Evolutionary conservation across 2,113 vertebrate species (phyloP), one percentile per base, ranked within the genome.

Genomic region (Solea senegalensis): DNA sequence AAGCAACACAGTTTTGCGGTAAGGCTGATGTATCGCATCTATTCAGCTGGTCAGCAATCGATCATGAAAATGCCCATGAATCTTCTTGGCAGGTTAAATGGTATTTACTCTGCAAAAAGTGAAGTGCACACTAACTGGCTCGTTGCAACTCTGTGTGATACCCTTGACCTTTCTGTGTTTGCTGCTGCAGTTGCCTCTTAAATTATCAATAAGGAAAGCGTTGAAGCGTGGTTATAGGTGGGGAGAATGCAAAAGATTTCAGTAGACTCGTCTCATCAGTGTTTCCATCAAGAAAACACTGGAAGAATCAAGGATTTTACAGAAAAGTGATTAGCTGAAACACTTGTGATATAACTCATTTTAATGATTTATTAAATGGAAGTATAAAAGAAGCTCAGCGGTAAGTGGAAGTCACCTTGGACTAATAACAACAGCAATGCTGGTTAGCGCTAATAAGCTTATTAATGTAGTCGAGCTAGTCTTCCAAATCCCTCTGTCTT

Each of bases 71-170:
- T 65, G 81, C 74, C 76, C 88, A 90, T 91, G 90, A 84, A 90
- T 92, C 91, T 92, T 92, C 91, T 74, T 86, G 91, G 84, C 90
- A 85, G 87, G 84, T 83, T 88, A 90, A 92, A 93, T 86, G 90
- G 88, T 91, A 90, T 92, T 93, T 91, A 87, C 88, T 89, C 84
- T 74, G 82, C 81, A 81, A 87, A 89, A 88, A 88, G 82, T 84
- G 78, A 86, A 88, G 87, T 78, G 82, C 74, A 28, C 66, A 73
- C 85, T 89, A 92, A 89, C 90, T 89, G 87, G 84, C 84, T 90
- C 4, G 79, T 83, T 86, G 86, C 78, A 80, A 83, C 83, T 73
- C 85, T 3, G 55, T 16, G 84, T 81, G 83, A 72, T 84, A 80
- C 82, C 86, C 83, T 89, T 87, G 88, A 90, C 88, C 87, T 92